Conservation (phyloP, 2,113 vertebrate species). For the Nipponia nippon region DNA sequence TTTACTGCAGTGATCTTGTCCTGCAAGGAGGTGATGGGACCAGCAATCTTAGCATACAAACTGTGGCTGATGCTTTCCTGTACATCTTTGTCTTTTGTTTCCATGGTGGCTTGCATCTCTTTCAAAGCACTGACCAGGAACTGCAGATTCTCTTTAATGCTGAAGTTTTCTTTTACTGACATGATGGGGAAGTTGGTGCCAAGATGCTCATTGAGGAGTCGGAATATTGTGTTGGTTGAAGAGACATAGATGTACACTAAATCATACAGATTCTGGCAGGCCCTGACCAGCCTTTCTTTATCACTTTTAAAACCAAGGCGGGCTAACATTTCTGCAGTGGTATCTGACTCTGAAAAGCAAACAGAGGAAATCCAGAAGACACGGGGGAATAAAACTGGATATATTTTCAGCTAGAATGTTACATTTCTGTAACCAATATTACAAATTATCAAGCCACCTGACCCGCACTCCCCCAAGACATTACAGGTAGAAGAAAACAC, state of each 20-base stretch:
- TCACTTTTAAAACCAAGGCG: not conserved
- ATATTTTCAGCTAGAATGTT: not conserved
- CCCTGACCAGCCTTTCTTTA: conserved; percentile 16
- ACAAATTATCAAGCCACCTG: not conserved
- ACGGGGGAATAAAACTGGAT: not conserved
- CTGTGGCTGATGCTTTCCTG: not conserved
- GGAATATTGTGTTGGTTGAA: conserved; percentile 13
- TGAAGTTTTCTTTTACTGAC: conserved; percentile 34
- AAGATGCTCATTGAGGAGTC: conserved; percentile 8
- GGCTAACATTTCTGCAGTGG: conserved; percentile 23
- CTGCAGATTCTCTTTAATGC: conserved; percentile 53
- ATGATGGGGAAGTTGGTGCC: conserved; percentile 8
- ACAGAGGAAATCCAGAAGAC: conserved; percentile 18
- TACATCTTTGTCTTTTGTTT: not conserved
- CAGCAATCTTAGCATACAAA: not conserved
- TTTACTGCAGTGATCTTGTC: conserved; percentile 1
- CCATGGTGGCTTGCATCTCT: conserved; percentile 22
- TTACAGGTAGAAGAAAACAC: not conserved
- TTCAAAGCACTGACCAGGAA: conserved; percentile 46
- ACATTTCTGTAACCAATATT: not conserved
- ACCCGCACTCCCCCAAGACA: not conserved
- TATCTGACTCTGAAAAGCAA: conserved; percentile 39
- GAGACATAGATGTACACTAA: conserved; percentile 12
- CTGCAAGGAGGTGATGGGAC: not conserved
- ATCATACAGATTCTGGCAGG: conserved; percentile 40